These are phyloP conservation scores for Eulemur macaco DNA, from an alignment of 2,113 vertebrate genomes.

Conservation along the genomic window DNA sequence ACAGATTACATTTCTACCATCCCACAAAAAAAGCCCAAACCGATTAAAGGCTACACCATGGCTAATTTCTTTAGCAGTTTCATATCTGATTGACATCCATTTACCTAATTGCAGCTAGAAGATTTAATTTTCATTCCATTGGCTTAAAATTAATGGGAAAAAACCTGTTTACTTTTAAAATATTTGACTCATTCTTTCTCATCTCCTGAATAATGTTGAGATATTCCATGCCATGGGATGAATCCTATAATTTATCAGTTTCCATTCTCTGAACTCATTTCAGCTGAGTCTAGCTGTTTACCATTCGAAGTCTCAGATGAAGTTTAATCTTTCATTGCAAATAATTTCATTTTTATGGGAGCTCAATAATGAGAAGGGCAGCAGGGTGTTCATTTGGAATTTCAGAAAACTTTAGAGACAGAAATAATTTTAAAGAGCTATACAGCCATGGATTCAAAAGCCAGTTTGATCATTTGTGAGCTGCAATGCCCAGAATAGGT, in stretches of 20 bases:
- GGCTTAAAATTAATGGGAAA: conserved; percentile 61
- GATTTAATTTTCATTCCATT: conserved; percentile 57
- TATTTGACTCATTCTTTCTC: conserved; percentile 53
- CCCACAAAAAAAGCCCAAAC: conserved; percentile 29
- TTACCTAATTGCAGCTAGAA: conserved; percentile 73
- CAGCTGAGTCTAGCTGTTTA: conserved; percentile 3
- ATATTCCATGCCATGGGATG: neutral
- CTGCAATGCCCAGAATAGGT: neutral
- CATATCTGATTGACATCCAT: conserved; percentile 65
- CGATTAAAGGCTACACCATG: conserved; percentile 65
- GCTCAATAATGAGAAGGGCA: neutral
- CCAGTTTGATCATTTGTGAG: neutral
- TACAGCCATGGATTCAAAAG: neutral
- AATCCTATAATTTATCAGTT: conserved; percentile 58
- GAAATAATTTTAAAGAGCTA: neutral
- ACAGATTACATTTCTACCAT: conserved; percentile 58
- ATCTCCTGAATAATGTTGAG: conserved; percentile 43
- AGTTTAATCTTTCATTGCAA: conserved; percentile 59
- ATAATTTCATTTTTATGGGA: conserved; percentile 52
- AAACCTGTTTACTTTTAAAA: conserved; percentile 67
- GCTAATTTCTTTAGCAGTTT: conserved; percentile 69
- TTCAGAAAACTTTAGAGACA: conserved; percentile 34
- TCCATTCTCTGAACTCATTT: conserved; percentile 59
- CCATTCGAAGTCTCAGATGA: conserved; percentile 46
- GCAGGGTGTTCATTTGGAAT: neutral